Percentiles rank a stretch among this genome's conserved stretches.
These are phyloP conservation scores for Argopecten irradians DNA, from an alignment of 1,140 invertebrate species.

Conservation along the genomic window DNA sequence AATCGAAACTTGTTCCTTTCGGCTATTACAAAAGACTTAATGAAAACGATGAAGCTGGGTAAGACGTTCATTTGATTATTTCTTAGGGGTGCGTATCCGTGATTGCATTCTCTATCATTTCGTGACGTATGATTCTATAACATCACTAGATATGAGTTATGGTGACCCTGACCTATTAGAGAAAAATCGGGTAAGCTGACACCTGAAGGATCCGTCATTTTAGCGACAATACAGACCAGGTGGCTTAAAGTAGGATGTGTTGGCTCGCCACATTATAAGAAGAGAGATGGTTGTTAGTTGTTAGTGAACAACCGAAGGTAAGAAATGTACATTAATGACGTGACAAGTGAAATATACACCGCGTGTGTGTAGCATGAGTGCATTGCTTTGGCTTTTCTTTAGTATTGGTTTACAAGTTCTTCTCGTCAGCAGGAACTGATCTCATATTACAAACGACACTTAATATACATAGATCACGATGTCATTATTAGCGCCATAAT, in stretches of 20 bases:
- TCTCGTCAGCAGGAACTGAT: too few relatives aligned
- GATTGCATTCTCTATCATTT: not conserved
- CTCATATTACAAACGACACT: too few relatives aligned
- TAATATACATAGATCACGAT: too few relatives aligned
- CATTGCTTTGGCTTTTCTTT: too few relatives aligned
- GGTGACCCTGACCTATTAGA: not conserved
- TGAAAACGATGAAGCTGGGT: not conserved
- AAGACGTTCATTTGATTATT: not conserved
- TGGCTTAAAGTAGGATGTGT: not conserved
- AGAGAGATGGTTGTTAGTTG: not conserved
- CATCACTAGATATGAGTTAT: not conserved
- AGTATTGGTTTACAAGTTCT: too few relatives aligned
- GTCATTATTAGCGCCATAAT: too few relatives aligned
- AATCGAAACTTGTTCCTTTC: too few relatives aligned
- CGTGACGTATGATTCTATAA: not conserved
- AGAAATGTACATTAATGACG: not conserved
- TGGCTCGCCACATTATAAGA: not conserved
- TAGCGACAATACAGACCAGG: not conserved
- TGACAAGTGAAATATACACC: not conserved
- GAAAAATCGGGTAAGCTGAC: not conserved
- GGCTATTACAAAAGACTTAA: too few relatives aligned
- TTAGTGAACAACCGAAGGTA: not conserved
- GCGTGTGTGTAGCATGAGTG: too few relatives aligned
- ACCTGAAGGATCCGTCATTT: not conserved
- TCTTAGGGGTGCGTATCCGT: not conserved